Percentiles rank a stretch among this genome's conserved stretches.
These are phyloP conservation scores for Galaxias olidus DNA, from an alignment of 2,797 vertebrate species.

Conservation along the genomic window DNA sequence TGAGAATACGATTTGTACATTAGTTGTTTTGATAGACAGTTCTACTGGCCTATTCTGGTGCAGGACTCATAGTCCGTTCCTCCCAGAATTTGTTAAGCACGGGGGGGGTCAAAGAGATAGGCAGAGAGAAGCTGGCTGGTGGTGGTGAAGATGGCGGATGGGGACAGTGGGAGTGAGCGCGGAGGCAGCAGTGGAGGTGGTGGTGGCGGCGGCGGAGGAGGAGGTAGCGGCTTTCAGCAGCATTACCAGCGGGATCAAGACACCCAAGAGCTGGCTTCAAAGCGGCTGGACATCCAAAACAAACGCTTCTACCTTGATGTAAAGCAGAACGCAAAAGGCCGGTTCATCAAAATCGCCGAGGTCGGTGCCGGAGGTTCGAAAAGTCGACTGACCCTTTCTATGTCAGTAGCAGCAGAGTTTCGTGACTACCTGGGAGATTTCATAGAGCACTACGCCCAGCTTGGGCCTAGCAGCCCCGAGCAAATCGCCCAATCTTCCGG, in stretches of 20 bases:
- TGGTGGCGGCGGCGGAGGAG: conserved; percentile 54
- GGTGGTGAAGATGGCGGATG: conserved; percentile 95
- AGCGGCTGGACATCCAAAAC: conserved; percentile 85
- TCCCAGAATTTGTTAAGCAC: conserved; percentile 38
- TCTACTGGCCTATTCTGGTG: conserved; percentile 42
- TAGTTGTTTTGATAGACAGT: conserved; percentile 46
- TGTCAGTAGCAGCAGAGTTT: conserved; percentile 93
- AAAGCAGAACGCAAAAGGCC: conserved; percentile 86
- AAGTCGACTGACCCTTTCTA: conserved; percentile 88
- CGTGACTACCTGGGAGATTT: conserved; percentile 88
- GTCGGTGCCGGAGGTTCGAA: conserved; percentile 89
- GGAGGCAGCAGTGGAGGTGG: conserved; percentile 75
- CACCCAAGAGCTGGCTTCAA: conserved; percentile 83
- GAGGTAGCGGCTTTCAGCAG: conserved; percentile 81
- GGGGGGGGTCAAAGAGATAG: conserved; percentile 65
- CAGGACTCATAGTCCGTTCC: conserved; percentile 35
- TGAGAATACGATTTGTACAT: neutral
- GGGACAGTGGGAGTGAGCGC: conserved; percentile 88
- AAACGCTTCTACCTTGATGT: conserved; percentile 87
- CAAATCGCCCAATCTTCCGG: conserved; percentile 89
- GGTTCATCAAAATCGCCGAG: conserved; percentile 91
- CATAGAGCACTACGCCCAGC: conserved; percentile 87
- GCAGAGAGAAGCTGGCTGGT: conserved; percentile 72
- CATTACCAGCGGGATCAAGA: conserved; percentile 82
- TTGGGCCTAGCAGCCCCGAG: conserved; percentile 90